phyloP scores from a whole-genome alignment of 2,113 vertebrate species.

The Nothocercus julius region DNA sequence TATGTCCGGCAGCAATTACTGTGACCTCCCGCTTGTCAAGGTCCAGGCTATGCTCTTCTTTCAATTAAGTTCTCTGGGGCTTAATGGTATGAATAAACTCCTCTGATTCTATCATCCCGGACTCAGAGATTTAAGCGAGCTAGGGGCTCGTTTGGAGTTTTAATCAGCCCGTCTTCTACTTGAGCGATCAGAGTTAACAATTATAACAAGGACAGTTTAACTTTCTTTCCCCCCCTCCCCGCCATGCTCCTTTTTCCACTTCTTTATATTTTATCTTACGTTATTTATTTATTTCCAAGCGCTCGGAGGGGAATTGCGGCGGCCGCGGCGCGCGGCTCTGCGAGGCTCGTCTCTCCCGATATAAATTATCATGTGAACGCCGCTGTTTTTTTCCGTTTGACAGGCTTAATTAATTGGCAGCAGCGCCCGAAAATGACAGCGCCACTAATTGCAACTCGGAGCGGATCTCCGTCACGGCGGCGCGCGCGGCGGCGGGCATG shows the following conservation, averaged over 20 bases:
- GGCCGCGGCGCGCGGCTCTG: constrained; percentile 45
- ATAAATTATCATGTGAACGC: constrained; percentile 87
- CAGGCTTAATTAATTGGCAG: constrained; percentile 91
- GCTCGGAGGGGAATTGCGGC: constrained; percentile 72
- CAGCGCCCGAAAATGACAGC: constrained; percentile 86
- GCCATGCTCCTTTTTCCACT: background rate
- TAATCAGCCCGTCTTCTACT: constrained; percentile 85
- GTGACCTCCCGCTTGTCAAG: constrained; percentile 99
- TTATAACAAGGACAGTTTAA: constrained; percentile 84
- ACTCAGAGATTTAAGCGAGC: constrained; percentile 83
- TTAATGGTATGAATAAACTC: constrained; percentile 91
- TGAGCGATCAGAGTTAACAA: constrained; percentile 79
- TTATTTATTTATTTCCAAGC: background rate
- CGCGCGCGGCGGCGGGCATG: constrained; percentile 73
- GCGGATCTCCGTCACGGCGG: constrained; percentile 82
- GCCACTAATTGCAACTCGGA: constrained; percentile 88
- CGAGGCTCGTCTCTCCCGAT: constrained; percentile 79
- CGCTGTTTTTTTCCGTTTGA: constrained; percentile 84
- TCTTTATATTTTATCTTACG: background rate
- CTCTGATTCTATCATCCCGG: constrained; percentile 86
- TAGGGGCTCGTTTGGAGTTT: constrained; percentile 83
- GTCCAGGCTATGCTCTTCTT: constrained; percentile 92
- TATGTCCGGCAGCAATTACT: constrained; percentile 99
- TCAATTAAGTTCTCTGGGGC: constrained; percentile 96
- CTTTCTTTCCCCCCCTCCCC: constrained; percentile 65